These are phyloP conservation scores for Xenopus petersii DNA, from an alignment of 2,797 vertebrate genomes.

Conservation along the genomic window DNA sequence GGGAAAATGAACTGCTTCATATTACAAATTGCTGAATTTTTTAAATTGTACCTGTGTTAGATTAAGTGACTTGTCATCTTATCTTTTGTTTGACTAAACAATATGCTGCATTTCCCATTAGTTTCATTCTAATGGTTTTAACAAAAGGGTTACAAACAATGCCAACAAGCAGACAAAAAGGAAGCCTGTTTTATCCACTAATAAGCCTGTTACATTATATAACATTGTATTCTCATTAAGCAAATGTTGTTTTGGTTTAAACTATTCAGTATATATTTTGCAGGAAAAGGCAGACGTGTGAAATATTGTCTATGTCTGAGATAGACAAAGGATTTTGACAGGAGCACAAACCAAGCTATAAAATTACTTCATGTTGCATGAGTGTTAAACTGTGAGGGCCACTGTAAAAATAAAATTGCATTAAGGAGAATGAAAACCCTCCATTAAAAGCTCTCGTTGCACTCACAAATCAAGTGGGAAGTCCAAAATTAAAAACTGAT, in stretches of 20 bases:
- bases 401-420: background rate
- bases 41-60: too few relatives aligned
- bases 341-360: too few relatives aligned
- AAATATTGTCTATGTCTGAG: too few relatives aligned
- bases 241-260: background rate
- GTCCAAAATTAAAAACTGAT: too few relatives aligned
- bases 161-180: slow-evolving; percentile 17
- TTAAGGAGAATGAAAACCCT: background rate
- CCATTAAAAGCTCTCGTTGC: too few relatives aligned
- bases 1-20: too few relatives aligned
- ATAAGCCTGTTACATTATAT: slow-evolving; percentile 5
- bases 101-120: slow-evolving; percentile 13
- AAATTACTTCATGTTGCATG: background rate
- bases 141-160: slow-evolving; percentile 15
- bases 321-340: too few relatives aligned
- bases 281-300: too few relatives aligned
- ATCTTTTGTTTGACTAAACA: background rate
- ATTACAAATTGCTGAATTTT: too few relatives aligned
- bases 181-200: slow-evolving; percentile 24
- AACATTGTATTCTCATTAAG: slow-evolving; percentile 26
- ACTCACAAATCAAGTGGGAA: too few relatives aligned
- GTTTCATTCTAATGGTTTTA: slow-evolving; percentile 31
- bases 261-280: too few relatives aligned
- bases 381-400: background rate
- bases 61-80: too few relatives aligned